Conservation (phyloP, 2,797 vertebrate genomes). For the Eupleurogrammus muticus region DNA sequence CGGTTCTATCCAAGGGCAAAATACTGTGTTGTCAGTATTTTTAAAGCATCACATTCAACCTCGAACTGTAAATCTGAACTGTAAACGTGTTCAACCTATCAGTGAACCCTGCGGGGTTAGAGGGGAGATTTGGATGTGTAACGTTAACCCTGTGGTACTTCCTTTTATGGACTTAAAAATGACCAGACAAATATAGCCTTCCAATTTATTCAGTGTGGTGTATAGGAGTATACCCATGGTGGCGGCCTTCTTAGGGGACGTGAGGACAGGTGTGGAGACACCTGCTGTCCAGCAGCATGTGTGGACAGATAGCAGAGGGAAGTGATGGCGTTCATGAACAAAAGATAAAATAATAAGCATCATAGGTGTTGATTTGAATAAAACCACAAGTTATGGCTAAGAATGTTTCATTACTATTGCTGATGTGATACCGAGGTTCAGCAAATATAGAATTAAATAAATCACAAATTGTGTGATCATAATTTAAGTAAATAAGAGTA, state of each 20-base stretch:
- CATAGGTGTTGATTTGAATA: background rate
- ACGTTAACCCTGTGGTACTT: background rate
- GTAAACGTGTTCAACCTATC: background rate
- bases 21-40: background rate
- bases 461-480: too few relatives aligned
- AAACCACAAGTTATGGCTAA: background rate
- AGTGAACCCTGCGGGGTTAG: background rate
- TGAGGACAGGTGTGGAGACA: constrained; percentile 43
- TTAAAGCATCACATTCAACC: background rate
- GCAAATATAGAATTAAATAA: background rate
- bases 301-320: constrained; percentile 28
- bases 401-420: background rate
- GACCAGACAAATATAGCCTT: background rate
- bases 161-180: background rate
- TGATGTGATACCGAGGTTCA: background rate
- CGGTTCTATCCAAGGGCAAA: background rate
- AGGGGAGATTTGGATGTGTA: background rate
- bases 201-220: constrained; percentile 9
- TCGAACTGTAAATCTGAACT: background rate
- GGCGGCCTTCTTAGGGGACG: constrained; percentile 60
- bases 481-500: background rate
- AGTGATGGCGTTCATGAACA: constrained; percentile 3
- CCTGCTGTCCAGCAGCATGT: constrained; percentile 43
- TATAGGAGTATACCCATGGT: constrained; percentile 37
- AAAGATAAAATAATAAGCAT: background rate